Conservation (phyloP, 2,888 invertebrate genomes). For the Tetanocera ferruginea region DNA sequence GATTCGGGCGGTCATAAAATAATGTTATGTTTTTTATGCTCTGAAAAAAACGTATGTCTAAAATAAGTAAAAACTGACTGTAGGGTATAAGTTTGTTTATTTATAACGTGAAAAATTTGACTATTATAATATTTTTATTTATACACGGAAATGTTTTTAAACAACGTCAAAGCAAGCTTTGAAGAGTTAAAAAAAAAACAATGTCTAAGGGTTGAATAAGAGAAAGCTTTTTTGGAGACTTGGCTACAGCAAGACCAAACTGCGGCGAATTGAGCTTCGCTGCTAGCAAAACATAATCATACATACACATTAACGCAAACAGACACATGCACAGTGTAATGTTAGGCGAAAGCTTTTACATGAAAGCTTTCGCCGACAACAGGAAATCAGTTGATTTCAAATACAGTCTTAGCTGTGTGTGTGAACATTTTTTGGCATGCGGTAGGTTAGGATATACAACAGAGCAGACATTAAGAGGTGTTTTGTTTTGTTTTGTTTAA, state of each 20-base stretch:
- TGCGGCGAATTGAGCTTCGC: background rate
- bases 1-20: no score
- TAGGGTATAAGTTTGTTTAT: background rate
- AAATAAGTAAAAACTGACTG: background rate
- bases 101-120: background rate
- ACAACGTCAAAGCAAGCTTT: no score
- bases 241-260: background rate
- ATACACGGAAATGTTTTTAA: no score
- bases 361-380: constrained; percentile 36
- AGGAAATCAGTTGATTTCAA: background rate
- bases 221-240: constrained; percentile 34
- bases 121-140: no score
- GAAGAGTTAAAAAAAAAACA: no score
- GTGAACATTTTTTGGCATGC: constrained; percentile 1
- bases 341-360: constrained; percentile 10
- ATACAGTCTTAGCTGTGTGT: background rate
- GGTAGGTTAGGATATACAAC: constrained; percentile 17
- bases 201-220: no score
- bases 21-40: no score
- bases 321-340: background rate
- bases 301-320: background rate
- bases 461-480: background rate
- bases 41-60: no score
- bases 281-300: background rate
- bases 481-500: background rate